Evolutionary conservation across 2,113 vertebrate species (phyloP).

Genomic region (Gasterosteus aculeatus): DNA sequence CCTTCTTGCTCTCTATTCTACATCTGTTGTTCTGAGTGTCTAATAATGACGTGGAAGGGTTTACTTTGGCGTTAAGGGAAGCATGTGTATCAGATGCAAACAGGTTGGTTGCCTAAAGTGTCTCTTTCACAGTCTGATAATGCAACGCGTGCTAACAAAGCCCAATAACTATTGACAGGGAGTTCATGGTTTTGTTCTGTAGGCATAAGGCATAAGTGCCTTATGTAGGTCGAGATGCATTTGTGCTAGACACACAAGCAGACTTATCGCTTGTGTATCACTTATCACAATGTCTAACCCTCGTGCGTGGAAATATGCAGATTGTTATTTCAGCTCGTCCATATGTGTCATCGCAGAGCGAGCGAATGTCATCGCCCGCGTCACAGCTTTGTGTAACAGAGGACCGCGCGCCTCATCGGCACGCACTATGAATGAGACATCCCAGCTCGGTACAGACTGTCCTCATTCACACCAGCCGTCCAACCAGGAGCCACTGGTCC

Average conservation of each 20-base stretch:
- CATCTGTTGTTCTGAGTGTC: too few relatives aligned
- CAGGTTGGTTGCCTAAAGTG: not conserved
- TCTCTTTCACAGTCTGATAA: not conserved
- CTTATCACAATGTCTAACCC: not conserved
- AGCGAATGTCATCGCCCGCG: constrained; percentile 31
- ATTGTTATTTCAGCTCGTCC: not conserved
- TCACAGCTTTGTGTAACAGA: constrained; percentile 25
- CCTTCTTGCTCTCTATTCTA: too few relatives aligned
- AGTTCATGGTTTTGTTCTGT: not conserved
- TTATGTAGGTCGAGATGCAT: not conserved
- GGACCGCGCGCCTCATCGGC: constrained; percentile 34
- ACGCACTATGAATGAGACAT: constrained; percentile 46
- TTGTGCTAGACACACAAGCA: not conserved
- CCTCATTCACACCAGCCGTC: constrained; percentile 47
- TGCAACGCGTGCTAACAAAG: not conserved
- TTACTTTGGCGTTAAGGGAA: too few relatives aligned
- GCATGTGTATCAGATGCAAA: not conserved
- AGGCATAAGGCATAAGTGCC: too few relatives aligned
- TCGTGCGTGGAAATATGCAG: constrained; percentile 6
- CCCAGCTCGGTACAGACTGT: constrained; percentile 36
- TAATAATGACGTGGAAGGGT: too few relatives aligned
- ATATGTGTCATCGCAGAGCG: not conserved
- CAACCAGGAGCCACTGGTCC: constrained; percentile 1
- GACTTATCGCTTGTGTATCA: too few relatives aligned
- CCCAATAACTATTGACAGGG: not conserved